phyloP scores from a whole-genome alignment of 2,797 vertebrate genomes.

The Pterois miles region DNA sequence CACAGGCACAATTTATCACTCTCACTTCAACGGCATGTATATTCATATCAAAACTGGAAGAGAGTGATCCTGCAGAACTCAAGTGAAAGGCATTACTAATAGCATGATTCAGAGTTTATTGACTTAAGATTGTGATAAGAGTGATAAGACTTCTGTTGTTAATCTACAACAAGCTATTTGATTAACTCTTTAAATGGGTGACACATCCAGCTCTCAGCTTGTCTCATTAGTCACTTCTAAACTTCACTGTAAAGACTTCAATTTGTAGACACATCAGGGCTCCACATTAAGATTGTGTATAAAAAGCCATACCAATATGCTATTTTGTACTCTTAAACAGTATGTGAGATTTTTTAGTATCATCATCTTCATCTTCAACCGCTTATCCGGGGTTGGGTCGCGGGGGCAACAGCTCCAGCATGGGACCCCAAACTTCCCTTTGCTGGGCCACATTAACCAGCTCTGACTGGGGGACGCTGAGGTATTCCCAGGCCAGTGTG shows the following conservation, averaged over 20 bases:
- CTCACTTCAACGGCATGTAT: neutral
- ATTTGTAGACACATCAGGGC: neutral
- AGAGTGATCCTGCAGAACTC: neutral
- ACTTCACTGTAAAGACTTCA: neutral
- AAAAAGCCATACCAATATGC: too few relatives aligned
- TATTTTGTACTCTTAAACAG: too few relatives aligned
- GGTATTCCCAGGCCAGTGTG: too few relatives aligned
- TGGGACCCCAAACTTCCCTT: too few relatives aligned
- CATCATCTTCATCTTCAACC: too few relatives aligned
- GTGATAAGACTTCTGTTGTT: neutral
- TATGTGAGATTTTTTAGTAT: too few relatives aligned
- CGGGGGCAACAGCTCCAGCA: too few relatives aligned
- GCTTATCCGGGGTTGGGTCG: too few relatives aligned
- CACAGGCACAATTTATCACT: neutral
- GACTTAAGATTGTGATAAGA: slow-evolving; percentile 13
- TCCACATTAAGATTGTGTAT: too few relatives aligned
- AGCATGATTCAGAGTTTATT: slow-evolving; percentile 19
- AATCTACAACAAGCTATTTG: neutral
- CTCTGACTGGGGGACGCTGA: too few relatives aligned
- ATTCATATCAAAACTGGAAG: neutral
- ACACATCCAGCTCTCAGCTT: neutral
- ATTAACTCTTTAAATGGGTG: slow-evolving; percentile 3
- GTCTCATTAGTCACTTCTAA: neutral
- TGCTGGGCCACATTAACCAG: too few relatives aligned
- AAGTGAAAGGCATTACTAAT: neutral